Evolutionary conservation across 2,797 vertebrate species (phyloP), one percentile per base, ranked within the genome.

Genomic region (Arnoldichthys spilopterus): DNA sequence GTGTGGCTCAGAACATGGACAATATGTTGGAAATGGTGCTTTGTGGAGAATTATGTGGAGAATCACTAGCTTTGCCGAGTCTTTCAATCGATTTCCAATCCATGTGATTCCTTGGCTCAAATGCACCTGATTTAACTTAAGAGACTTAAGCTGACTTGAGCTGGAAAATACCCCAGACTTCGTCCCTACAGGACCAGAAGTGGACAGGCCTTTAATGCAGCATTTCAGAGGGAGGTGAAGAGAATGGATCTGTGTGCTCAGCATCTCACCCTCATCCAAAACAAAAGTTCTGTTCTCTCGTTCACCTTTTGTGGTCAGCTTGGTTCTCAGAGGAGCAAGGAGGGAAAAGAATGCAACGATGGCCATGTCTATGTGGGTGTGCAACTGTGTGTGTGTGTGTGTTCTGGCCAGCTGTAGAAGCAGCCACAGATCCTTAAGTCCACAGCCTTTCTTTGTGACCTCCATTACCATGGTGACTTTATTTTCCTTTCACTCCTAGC

Each of bases 401-500:
- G 54, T 53, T 70, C 34, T 26, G 45, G 6, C 79, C 85, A 85
- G 56, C 43, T 26, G 53, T 43, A 72, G 62, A 72, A 67, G 63
- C 69, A 76, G 78, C 84, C 51, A 54, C 61, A 37, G 45, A 32
- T 64, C 58, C 74, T 83, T 12, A 34, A 34, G 22, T 26, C 49
- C 66, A 77, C 71, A 72, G 86, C 72, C 86, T 86, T 59, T 86
- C 79, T 86, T 89, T 86, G 82, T 77, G 22, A 54, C 77, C 61
- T n/a, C 74, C 64, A 67, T 34, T 69, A 72, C 62, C 84, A 68
- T 51, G 8, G 7, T 85, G 82, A 85, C 67, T 75, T 63, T 85
- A 83, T 81, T 82, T 90, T 86, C 73, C 40, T 70, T 83, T 89
- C 34, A 83, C 76, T 83, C 83, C 56, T 80, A 79, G 84, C 74